Evolutionary conservation across 2,888 invertebrate genomes (phyloP).

Genomic region (Chymomyza fuscimana): DNA sequence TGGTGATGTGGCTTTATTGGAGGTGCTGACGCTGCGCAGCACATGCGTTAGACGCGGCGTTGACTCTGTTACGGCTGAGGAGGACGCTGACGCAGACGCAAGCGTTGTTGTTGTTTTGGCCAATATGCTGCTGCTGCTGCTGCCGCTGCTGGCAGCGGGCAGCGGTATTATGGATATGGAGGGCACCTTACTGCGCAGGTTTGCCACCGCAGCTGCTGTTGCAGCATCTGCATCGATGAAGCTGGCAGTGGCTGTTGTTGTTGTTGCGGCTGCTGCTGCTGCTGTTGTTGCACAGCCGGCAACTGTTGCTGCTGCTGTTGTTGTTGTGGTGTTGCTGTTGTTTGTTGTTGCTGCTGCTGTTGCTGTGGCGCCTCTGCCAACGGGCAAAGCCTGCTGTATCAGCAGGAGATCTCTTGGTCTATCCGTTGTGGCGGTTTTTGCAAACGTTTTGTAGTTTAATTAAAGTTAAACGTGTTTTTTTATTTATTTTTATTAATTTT

Average conservation of each 20-base stretch:
- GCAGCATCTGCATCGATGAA: conserved; percentile 56
- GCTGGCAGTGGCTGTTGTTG: conserved; percentile 30
- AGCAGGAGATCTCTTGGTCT: conserved; percentile 74
- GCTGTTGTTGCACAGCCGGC: conserved; percentile 30
- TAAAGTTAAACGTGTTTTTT: not conserved
- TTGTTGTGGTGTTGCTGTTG: conserved; percentile 26
- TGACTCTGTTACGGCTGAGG: not conserved
- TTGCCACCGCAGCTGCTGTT: conserved; percentile 64
- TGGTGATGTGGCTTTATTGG: conserved; percentile 76
- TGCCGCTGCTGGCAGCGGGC: conserved; percentile 57
- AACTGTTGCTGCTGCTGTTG: conserved; percentile 21
- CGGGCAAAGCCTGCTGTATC: conserved; percentile 72
- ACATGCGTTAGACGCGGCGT: conserved; percentile 28
- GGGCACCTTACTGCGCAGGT: conserved; percentile 76
- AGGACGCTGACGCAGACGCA: conserved; percentile 28
- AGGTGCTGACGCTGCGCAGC: conserved; percentile 59
- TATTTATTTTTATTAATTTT: not conserved
- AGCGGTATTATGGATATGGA: conserved; percentile 78
- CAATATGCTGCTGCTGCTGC: conserved; percentile 45
- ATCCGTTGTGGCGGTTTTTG: conserved; percentile 73
- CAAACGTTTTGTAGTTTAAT: conserved; percentile 1
- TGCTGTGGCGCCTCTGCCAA: conserved; percentile 36
- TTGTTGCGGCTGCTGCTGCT: conserved; percentile 32
- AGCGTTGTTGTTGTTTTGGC: conserved; percentile 36
- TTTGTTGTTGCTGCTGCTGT: conserved; percentile 37